Conservation (phyloP, 2,113 vertebrate species). For the Mus pahari region DNA sequence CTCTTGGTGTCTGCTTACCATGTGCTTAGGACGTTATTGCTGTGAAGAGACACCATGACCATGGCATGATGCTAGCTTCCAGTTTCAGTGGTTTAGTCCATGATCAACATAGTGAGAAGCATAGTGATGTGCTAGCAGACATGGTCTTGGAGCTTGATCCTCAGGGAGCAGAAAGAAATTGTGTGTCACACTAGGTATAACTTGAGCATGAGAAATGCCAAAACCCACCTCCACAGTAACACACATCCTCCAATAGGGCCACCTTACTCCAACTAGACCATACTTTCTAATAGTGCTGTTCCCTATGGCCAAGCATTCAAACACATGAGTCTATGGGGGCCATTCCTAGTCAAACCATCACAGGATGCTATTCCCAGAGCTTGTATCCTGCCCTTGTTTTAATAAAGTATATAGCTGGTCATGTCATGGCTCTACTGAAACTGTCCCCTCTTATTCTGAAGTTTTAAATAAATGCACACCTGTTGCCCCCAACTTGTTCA, state of each 20-base stretch:
- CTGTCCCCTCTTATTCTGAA: background rate
- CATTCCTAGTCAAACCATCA: background rate
- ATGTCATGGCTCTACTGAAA: background rate
- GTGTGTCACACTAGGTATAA: background rate
- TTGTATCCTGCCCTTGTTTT: background rate
- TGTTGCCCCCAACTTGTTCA: background rate
- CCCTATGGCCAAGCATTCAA: background rate
- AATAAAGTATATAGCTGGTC: background rate
- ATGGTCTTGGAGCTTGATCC: background rate
- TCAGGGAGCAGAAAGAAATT: background rate
- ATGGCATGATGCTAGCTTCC: background rate
- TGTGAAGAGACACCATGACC: background rate
- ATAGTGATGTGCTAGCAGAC: background rate
- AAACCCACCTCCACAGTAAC: background rate
- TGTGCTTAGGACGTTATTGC: background rate
- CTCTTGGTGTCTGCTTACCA: background rate
- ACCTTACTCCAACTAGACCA: too few species aligned
- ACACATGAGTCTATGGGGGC: background rate
- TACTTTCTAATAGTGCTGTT: background rate
- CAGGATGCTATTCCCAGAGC: background rate
- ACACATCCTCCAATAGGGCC: background rate
- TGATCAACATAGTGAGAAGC: background rate
- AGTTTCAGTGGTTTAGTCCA: background rate
- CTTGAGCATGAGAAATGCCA: background rate
- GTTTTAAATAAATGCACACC: background rate